Percentiles rank a stretch among this genome's conserved stretches.
phyloP scores from a whole-genome alignment of 2,797 vertebrate genomes.

The Ammospiza maritima region DNA sequence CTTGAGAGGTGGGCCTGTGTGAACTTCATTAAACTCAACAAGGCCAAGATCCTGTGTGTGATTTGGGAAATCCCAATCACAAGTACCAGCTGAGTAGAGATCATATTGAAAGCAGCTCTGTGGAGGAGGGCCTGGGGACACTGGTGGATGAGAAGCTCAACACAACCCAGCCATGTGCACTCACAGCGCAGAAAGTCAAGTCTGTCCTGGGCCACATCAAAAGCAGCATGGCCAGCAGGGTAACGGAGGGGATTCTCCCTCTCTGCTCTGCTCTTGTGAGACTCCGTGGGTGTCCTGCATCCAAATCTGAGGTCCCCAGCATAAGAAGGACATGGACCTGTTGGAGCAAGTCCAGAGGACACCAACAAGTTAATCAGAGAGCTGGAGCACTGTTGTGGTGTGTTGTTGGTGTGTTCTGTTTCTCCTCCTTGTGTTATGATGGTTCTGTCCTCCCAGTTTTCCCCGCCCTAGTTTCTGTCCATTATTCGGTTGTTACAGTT shows the following conservation, averaged over 20 bases:
- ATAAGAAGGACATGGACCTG: neutral
- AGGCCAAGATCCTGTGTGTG: neutral
- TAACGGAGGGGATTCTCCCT: neutral
- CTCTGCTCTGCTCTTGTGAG: neutral
- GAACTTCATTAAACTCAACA: neutral
- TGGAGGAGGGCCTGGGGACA: neutral
- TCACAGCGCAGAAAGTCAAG: neutral
- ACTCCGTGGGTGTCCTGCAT: rapidly evolving
- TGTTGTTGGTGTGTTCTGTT: too few relatives aligned
- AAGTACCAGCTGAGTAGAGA: neutral
- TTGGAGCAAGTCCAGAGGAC: neutral
- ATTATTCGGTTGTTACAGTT: too few relatives aligned
- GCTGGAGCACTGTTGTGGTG: neutral
- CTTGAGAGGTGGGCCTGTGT: too few relatives aligned
- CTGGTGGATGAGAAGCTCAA: neutral
- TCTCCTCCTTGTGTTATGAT: too few relatives aligned
- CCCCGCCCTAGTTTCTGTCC: too few relatives aligned
- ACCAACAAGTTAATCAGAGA: neutral
- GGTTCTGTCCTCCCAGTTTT: too few relatives aligned
- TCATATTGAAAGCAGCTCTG: neutral
- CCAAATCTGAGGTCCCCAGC: neutral
- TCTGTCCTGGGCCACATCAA: neutral
- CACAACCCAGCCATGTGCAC: rapidly evolving
- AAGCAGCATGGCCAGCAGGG: neutral
- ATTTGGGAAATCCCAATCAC: neutral